Conservation (phyloP, 2,113 vertebrate species). For the Aldabrachelys gigantea region DNA sequence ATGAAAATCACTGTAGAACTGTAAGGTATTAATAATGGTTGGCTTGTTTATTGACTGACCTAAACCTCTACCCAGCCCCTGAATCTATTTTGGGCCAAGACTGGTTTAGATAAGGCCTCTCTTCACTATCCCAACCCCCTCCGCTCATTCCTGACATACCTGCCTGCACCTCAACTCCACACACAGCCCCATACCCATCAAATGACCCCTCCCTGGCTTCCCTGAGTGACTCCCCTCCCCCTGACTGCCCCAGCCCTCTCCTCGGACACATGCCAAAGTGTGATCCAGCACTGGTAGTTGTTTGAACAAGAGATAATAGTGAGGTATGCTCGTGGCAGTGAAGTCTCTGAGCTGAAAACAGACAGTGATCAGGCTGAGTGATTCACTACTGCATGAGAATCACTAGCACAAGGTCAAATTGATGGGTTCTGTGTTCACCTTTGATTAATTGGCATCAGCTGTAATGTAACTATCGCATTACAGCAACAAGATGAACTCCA, state of each 20-base stretch:
- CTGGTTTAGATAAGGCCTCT: not conserved
- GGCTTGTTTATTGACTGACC: not conserved
- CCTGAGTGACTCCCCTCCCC: not conserved
- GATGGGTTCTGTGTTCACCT: not conserved
- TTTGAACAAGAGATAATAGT: not conserved
- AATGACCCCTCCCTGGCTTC: not conserved
- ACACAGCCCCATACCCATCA: not conserved
- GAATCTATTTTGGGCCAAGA: not conserved
- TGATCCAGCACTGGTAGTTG: not conserved
- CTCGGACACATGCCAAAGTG: not conserved
- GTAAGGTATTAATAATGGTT: not conserved
- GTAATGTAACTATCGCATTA: accelerated
- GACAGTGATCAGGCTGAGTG: not conserved
- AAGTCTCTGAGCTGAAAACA: not conserved
- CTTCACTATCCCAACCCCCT: not conserved
- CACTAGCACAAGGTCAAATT: not conserved
- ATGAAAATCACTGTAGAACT: not conserved
- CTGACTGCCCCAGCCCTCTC: not conserved
- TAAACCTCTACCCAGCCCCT: not conserved
- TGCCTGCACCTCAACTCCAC: not conserved
- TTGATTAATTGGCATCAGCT: not conserved
- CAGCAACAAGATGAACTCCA: not conserved
- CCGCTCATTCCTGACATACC: not conserved
- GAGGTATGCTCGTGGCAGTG: not conserved
- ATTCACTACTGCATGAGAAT: not conserved